Evolutionary conservation across 2,113 vertebrate species (phyloP), one percentile per base, ranked within the genome.

Genomic region (Anguilla rostrata): DNA sequence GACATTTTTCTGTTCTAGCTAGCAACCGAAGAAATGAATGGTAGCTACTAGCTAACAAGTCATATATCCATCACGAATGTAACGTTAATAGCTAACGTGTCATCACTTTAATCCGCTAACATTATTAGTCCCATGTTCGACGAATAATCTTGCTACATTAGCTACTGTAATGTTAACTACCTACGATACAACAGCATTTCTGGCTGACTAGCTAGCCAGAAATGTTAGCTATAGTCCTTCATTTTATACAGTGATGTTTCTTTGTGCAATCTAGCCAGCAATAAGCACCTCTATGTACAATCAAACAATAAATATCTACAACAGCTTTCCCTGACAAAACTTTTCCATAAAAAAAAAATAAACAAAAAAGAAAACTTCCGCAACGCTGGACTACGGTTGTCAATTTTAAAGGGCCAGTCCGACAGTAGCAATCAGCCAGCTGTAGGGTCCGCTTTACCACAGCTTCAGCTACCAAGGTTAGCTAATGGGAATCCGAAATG

Each of bases 1-100:
- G 95, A 92, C 95, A 96, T 96, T 86, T 90, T 91, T 89, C 84
- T 88, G 20, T 40, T 66, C 60, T 66, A 66, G 60, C 57, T n/a
- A 56, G 40, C 29, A 80, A 82, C 63, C 60, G 43, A 53, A 12
- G 78, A 9, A 83, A 83, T 80, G 5, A 81, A 66, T 66, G 78
- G 39, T 53, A 81, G 39, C 26, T 39, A 22, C 26, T 39, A 22
- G 53, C 3, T 41, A 12, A 20, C 41, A 11, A 80, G 11, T 85
- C 43, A 29, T 75, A 56, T 75, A 79, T 85, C 71, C 71, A 75
- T 75, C 11, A 34, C 34, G 4, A 46, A 46, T 4, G 0, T 75
- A 34, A 75, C n/a, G 71, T 75, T 63, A 71, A 7, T 43, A 43
- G 20, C 20, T 82, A 22, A 41, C 40, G 41, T 22, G 71, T 34